These are phyloP conservation scores for Beris chalybata DNA, from an alignment of 2,888 invertebrate genomes.

Conservation along the genomic window DNA sequence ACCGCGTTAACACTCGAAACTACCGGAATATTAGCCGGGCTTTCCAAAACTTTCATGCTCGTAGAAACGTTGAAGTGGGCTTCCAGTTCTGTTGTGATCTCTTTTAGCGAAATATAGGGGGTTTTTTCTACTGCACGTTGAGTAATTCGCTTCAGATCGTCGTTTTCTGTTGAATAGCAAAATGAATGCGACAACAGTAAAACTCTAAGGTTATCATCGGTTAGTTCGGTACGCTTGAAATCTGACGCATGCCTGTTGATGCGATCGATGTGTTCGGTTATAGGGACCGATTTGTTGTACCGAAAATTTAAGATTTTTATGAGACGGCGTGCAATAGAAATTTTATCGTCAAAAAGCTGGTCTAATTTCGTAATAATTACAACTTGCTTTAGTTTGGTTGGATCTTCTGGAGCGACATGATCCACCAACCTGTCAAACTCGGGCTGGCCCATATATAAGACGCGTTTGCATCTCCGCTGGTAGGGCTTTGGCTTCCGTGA, in stretches of 20 bases:
- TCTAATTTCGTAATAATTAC: not conserved
- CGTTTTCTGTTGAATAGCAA: too few species aligned
- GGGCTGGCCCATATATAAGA: not conserved
- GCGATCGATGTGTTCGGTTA: too few species aligned
- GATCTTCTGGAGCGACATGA: not conserved
- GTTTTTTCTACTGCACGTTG: slow-evolving; percentile 8
- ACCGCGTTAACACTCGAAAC: not conserved
- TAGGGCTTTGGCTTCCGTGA: slow-evolving; percentile 10
- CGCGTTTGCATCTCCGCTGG: slow-evolving; percentile 9
- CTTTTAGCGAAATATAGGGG: slow-evolving; percentile 6
- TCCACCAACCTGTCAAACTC: not conserved
- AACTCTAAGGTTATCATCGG: too few species aligned
- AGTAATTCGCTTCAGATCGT: too few species aligned
- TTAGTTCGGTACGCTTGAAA: too few species aligned
- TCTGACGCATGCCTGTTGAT: too few species aligned
- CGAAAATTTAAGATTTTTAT: too few species aligned
- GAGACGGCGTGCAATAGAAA: too few species aligned
- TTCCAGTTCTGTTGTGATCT: not conserved
- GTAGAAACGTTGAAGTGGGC: not conserved
- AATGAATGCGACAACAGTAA: too few species aligned
- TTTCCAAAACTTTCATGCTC: too few species aligned
- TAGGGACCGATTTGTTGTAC: too few species aligned
- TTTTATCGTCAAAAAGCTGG: not conserved
- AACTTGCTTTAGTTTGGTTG: not conserved
- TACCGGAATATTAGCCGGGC: not conserved